These are phyloP conservation scores for Panagrolaimus sp. DNA, from an alignment of 1,140 invertebrate genomes.

Conservation along the genomic window DNA sequence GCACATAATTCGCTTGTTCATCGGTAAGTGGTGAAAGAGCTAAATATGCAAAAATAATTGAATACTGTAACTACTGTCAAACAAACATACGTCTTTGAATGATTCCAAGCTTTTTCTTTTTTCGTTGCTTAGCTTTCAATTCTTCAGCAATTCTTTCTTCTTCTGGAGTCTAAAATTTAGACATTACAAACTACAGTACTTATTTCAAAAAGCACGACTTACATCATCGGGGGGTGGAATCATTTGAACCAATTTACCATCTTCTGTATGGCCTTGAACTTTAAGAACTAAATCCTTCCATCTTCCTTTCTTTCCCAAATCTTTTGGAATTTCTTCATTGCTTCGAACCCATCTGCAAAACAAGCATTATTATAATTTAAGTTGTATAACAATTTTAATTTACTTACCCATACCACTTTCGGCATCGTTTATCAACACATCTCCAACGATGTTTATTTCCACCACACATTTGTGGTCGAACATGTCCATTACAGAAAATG, in stretches of 20 bases:
- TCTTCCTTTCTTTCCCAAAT: constrained; percentile 40
- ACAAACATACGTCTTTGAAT: not conserved
- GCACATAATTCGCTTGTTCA: not conserved
- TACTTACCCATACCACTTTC: constrained; percentile 33
- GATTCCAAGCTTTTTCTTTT: not conserved
- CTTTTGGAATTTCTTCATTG: constrained; percentile 38
- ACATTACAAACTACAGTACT: no score
- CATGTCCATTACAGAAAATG: constrained; percentile 36
- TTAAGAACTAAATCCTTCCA: constrained; percentile 41
- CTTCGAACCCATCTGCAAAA: constrained; percentile 38
- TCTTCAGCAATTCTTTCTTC: not conserved
- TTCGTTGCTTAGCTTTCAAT: not conserved
- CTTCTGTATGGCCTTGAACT: constrained; percentile 26
- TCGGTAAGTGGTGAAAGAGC: constrained; percentile 4
- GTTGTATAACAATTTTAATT: not conserved
- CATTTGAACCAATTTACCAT: constrained; percentile 5
- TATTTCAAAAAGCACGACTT: no score
- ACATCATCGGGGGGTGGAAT: not conserved
- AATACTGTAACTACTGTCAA: not conserved
- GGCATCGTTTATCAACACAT: constrained; percentile 41
- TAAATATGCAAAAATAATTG: not conserved
- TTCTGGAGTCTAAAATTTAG: no score
- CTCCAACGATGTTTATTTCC: constrained; percentile 44
- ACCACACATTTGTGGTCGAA: constrained; percentile 43
- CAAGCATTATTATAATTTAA: not conserved